These are phyloP conservation scores for Bibio marci DNA, from an alignment of 2,888 invertebrate species.

Conservation along the genomic window DNA sequence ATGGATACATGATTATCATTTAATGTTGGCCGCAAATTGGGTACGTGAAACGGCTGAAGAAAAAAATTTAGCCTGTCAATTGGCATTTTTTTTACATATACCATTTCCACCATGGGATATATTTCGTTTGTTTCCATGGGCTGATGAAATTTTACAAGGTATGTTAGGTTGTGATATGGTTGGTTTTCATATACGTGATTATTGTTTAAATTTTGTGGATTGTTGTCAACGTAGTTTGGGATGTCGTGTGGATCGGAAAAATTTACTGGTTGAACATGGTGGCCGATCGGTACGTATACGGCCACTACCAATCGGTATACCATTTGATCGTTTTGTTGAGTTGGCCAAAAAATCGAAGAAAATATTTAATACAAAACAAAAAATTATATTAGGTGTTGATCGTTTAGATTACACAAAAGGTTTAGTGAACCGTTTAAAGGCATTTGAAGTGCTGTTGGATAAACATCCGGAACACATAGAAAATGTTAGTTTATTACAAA, in stretches of 20 bases:
- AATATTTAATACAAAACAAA: slow-evolving; percentile 53
- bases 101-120: slow-evolving; percentile 93
- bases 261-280: slow-evolving; percentile 71
- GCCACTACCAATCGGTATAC: slow-evolving; percentile 77
- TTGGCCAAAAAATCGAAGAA: slow-evolving; percentile 54
- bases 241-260: slow-evolving; percentile 75
- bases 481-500: slow-evolving; percentile 64
- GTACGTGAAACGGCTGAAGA: slow-evolving; percentile 74
- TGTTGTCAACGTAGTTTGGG: slow-evolving; percentile 77
- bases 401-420: slow-evolving; percentile 85
- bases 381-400: slow-evolving; percentile 75
- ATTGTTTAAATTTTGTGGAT: slow-evolving; percentile 80
- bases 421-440: slow-evolving; percentile 62
- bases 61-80: slow-evolving; percentile 53
- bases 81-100: slow-evolving; percentile 88
- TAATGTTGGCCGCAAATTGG: slow-evolving; percentile 85
- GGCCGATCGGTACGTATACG: slow-evolving; percentile 70
- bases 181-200: slow-evolving; percentile 81
- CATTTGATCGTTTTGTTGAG: slow-evolving; percentile 69
- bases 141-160: slow-evolving; percentile 85
- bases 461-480: slow-evolving; percentile 75
- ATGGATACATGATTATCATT: slow-evolving; percentile 90
- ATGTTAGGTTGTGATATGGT: slow-evolving; percentile 87
- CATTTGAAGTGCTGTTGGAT: slow-evolving; percentile 64
- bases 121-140: slow-evolving; percentile 77